phyloP scores from a whole-genome alignment of 2,888 invertebrate species.

The Stenurella melanura region DNA sequence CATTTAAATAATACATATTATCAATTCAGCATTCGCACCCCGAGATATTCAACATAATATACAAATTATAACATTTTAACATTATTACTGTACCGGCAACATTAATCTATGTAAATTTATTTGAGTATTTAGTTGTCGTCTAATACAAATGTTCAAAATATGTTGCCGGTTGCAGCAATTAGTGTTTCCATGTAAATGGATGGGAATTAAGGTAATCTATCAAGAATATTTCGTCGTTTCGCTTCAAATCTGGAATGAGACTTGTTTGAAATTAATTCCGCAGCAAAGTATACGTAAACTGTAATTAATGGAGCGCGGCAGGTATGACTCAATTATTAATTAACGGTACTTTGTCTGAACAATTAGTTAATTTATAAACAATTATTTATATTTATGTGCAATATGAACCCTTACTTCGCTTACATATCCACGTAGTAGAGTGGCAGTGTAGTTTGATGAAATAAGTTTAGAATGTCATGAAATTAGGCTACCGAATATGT shows the following conservation, averaged over 20 bases:
- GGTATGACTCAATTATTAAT: not conserved
- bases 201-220: slow-evolving; percentile 49
- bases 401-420: too few species aligned
- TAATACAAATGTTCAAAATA: slow-evolving; percentile 47
- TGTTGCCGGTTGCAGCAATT: slow-evolving; percentile 50
- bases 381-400: too few species aligned
- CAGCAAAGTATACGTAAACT: slow-evolving; percentile 33
- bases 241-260: slow-evolving; percentile 43
- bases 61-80: slow-evolving; percentile 9
- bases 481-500: too few species aligned
- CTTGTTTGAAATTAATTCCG: slow-evolving; percentile 48
- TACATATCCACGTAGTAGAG: too few species aligned
- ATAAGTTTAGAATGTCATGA: too few species aligned
- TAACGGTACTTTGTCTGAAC: not conserved
- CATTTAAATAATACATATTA: too few species aligned
- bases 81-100: not conserved
- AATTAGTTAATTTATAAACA: not conserved
- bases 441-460: too few species aligned
- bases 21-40: too few species aligned
- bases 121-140: slow-evolving; percentile 34
- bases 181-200: slow-evolving; percentile 51
- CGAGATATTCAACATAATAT: not conserved
- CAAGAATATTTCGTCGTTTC: slow-evolving; percentile 47
- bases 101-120: slow-evolving; percentile 29
- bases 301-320: not conserved